Evolutionary conservation across 2,113 vertebrate species (phyloP).

Genomic region (Gnathonemus echidnorhynchus): DNA sequence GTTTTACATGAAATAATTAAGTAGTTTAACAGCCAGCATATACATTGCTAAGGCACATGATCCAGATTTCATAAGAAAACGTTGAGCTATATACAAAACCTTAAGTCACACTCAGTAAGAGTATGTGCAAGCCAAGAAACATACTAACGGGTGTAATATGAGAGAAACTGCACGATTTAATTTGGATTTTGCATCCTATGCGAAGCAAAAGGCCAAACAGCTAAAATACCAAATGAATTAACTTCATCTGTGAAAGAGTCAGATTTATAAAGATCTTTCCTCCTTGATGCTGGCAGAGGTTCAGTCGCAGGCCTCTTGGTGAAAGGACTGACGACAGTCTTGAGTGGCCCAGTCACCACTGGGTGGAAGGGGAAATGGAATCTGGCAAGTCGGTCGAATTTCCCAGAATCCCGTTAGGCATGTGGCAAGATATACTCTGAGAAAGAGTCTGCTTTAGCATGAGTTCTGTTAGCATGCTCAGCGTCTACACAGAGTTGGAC

Average conservation of each 20-base stretch:
- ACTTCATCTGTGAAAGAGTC: background rate
- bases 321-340: background rate
- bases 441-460: background rate
- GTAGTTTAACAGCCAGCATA: background rate
- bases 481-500: background rate
- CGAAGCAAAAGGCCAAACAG: background rate
- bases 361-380: slow-evolving; percentile 1
- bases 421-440: background rate
- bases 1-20: background rate
- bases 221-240: background rate
- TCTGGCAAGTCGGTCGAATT: background rate
- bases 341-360: background rate
- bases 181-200: background rate
- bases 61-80: background rate
- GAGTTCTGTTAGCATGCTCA: background rate
- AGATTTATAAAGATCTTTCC: background rate
- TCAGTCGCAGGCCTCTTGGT: background rate
- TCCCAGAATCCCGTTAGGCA: background rate
- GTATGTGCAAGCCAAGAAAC: background rate
- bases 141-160: background rate
- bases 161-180: background rate
- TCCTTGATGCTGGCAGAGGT: background rate
- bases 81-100: background rate
- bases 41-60: background rate
- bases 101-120: background rate